phyloP scores from a whole-genome alignment of 2,888 invertebrate genomes.

The Endomychus coccineus region DNA sequence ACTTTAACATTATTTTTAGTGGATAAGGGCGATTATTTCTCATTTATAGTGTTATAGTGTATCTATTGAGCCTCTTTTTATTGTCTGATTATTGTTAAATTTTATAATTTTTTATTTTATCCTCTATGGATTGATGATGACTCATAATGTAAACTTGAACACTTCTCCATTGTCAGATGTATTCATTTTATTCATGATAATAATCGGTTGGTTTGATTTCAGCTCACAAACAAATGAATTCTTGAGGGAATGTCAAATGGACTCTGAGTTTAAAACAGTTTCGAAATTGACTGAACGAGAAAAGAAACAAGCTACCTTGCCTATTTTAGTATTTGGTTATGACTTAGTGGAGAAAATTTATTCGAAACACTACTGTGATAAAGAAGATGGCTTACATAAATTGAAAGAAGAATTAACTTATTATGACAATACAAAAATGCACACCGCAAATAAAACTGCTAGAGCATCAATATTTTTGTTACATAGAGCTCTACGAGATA shows the following conservation, averaged over 20 bases:
- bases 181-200: too few species aligned
- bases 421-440: slow-evolving; percentile 43
- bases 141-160: too few species aligned
- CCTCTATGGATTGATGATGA: too few species aligned
- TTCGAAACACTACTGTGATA: slow-evolving; percentile 82
- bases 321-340: slow-evolving; percentile 86
- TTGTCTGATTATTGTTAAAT: too few species aligned
- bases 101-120: too few species aligned
- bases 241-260: slow-evolving; percentile 62
- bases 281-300: slow-evolving; percentile 69
- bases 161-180: too few species aligned
- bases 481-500: slow-evolving; percentile 75
- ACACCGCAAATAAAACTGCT: slow-evolving; percentile 70
- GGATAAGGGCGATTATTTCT: too few species aligned
- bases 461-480: slow-evolving; percentile 72
- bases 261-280: slow-evolving; percentile 48
- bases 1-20: too few species aligned
- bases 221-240: slow-evolving; percentile 81
- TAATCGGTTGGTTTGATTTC: slow-evolving; percentile 30
- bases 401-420: slow-evolving; percentile 51
- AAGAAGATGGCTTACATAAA: slow-evolving; percentile 76
- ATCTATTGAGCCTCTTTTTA: too few species aligned
- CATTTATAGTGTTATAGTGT: too few species aligned
- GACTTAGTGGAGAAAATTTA: slow-evolving; percentile 86
- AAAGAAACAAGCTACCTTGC: slow-evolving; percentile 79